A percentile compares a stretch with the other conserved stretches of the same genome.
Evolutionary conservation across 2,888 invertebrate species (phyloP).

Genomic region (Drosophila kanekoi): DNA sequence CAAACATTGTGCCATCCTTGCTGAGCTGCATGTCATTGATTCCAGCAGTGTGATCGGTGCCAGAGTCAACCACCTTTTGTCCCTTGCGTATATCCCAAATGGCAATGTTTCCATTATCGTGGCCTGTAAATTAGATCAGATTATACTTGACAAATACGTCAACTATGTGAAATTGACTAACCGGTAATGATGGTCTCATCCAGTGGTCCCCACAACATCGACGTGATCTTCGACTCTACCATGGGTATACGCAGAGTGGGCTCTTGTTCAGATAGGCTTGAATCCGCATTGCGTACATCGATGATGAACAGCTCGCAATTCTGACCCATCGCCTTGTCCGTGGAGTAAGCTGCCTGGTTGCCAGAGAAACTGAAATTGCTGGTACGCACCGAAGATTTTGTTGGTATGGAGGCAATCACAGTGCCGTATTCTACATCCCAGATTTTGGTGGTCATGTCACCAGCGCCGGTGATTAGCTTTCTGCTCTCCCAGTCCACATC

Average conservation of each 20-base stretch:
- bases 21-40: conserved; percentile 99
- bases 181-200: conserved; percentile 96
- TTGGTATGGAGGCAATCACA: conserved; percentile 90
- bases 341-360: conserved; percentile 96
- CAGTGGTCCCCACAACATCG: conserved; percentile 96
- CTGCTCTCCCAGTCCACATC: conserved; percentile 98
- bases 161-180: conserved; percentile 6
- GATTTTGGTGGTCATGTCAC: conserved; percentile 95
- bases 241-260: conserved; percentile 93
- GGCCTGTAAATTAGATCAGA: conserved; percentile 85
- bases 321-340: conserved; percentile 96
- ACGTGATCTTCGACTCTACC: conserved; percentile 93
- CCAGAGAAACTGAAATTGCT: conserved; percentile 97
- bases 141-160: background rate
- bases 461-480: conserved; percentile 95
- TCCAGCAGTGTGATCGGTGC: conserved; percentile 92
- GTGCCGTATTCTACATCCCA: conserved; percentile 97
- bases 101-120: conserved; percentile 96
- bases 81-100: conserved; percentile 97
- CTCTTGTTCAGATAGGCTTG: conserved; percentile 88
- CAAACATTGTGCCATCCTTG: conserved; percentile 97
- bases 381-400: conserved; percentile 96
- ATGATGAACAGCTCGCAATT: conserved; percentile 95
- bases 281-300: conserved; percentile 92
- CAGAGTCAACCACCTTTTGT: conserved; percentile 90